phyloP scores from a whole-genome alignment of 2,797 vertebrate genomes.

The Chiloscyllium punctatum region DNA sequence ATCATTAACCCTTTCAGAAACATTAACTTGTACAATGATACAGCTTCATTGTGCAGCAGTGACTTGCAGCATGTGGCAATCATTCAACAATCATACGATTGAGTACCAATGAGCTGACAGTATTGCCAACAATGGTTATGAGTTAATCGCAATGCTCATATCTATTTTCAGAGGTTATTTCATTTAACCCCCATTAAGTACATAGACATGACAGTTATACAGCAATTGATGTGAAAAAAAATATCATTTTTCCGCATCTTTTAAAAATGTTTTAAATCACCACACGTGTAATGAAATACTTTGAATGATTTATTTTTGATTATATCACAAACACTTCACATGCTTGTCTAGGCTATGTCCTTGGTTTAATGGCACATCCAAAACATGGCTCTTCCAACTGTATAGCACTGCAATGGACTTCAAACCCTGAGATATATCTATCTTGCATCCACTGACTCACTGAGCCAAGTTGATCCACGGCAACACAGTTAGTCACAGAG shows the following conservation, averaged over 20 bases:
- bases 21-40: too few relatives aligned
- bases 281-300: background rate
- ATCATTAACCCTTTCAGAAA: too few relatives aligned
- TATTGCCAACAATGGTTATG: background rate
- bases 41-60: too few relatives aligned
- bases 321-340: background rate
- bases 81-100: background rate
- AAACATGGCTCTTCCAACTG: background rate
- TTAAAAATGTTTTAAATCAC: background rate
- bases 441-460: background rate
- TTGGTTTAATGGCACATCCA: background rate
- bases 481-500: background rate
- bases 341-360: background rate
- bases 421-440: background rate
- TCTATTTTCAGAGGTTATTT: background rate
- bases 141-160: background rate
- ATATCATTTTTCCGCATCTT: background rate
- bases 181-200: background rate
- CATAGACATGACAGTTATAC: background rate
- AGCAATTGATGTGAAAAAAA: background rate
- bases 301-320: background rate
- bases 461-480: background rate
- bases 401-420: background rate
- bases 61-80: background rate
- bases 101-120: background rate